Base-by-base conservation (phyloP, 64 coral and sea anemone genomes). In the Pocillopora damicornis region DNA sequence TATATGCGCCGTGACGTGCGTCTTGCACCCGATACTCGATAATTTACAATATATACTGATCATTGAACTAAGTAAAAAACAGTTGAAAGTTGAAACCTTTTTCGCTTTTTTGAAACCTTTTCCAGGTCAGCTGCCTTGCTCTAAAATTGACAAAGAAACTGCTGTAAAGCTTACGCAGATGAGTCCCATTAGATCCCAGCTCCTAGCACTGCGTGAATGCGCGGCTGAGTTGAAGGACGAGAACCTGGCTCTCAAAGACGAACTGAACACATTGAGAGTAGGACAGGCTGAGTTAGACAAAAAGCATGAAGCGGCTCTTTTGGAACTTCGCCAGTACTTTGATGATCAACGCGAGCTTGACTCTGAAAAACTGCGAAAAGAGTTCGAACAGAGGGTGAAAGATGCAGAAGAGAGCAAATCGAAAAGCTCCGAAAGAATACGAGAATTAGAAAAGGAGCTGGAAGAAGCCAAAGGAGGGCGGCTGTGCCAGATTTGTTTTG, bases 401-500 rank as follows among this genome's bases (percentile, higher is more conserved):
- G 80, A 83, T 1, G 37, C 80, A 25, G 80, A 85, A 37, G 11
- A 20, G 7, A 25, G 20, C 22, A 11, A 8, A 18, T 72, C 38
- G n/a, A 80, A 35, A 62, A 80, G 25, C 23, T 12, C 79, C 15
- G 88, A 83, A 5, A 71, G 73, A 38, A 61, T 81, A 22, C 26
- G 56, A 15, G 9, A 62, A 17, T 17, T 95, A 20, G 45, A 79
- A 61, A 71, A 68, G 42, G 89, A 95, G 83, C 74, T 95, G 7
- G 86, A 91, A 38, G 12, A 69, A 30, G 66, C 81, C 5, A 71
- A 83, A 36, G 73, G 2, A 51, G 56, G 72, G 0, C 74, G 72
- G 37, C 18, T 86, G 73, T 95, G 93, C 34, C 93, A 95, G 86
- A 95, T 95, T 74, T 95, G 93, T 59, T 95, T 95, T 68, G 93